These are phyloP conservation scores for Pimephales promelas DNA, from an alignment of 2,113 vertebrate species.

Conservation along the genomic window DNA sequence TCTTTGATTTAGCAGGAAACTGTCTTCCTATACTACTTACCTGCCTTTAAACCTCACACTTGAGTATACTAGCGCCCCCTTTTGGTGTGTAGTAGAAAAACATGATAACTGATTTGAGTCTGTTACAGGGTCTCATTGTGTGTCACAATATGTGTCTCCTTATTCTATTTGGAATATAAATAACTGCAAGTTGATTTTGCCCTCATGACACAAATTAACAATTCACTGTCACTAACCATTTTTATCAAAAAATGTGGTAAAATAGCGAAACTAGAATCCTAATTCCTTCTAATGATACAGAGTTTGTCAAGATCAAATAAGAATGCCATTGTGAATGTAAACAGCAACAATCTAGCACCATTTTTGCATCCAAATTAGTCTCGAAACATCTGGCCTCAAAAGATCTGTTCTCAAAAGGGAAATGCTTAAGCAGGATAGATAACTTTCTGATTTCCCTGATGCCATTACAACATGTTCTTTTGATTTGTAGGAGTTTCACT, in stretches of 20 bases:
- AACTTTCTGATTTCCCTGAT: not conserved
- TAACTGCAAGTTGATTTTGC: not conserved
- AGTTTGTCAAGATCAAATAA: not conserved
- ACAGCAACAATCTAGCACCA: not conserved
- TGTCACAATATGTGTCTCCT: not conserved
- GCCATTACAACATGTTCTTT: constrained; percentile 1
- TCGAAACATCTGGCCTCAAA: not conserved
- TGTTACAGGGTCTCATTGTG: too few species aligned
- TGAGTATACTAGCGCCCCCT: too few species aligned
- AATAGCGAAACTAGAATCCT: not conserved
- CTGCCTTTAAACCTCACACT: too few species aligned
- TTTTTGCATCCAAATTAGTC: not conserved
- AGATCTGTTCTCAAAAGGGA: not conserved
- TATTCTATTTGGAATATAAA: not conserved
- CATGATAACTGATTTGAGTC: too few species aligned
- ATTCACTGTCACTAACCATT: not conserved
- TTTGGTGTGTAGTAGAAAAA: too few species aligned
- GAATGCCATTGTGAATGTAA: not conserved
- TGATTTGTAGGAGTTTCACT: not conserved
- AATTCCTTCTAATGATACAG: not conserved
- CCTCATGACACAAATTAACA: not conserved
- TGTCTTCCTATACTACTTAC: too few species aligned
- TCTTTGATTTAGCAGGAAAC: too few species aligned
- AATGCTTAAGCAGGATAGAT: not conserved
- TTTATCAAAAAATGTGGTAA: not conserved